Conservation (phyloP, 30 jellyfish, hydroid and myxozoan species). For the Pelagia noctiluca region DNA sequence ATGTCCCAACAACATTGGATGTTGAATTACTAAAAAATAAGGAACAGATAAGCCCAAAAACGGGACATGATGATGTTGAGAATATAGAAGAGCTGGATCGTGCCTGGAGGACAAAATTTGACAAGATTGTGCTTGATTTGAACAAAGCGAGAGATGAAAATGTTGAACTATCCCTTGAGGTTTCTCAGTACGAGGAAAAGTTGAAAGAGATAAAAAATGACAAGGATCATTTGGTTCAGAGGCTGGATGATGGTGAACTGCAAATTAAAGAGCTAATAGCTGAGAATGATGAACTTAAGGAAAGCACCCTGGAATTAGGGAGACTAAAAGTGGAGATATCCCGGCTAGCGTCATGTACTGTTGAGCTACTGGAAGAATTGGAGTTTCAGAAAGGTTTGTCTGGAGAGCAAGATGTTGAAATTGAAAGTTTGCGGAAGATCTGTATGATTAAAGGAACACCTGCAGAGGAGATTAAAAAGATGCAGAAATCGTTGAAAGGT, state of each 20-base stretch:
- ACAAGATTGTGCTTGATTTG: conserved; percentile 28
- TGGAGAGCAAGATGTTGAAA: conserved; percentile 68
- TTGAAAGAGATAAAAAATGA: conserved; percentile 5
- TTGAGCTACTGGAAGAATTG: conserved; percentile 72
- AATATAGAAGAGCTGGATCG: conserved; percentile 50
- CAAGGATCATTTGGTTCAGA: neutral
- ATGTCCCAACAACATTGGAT: too few relatives aligned
- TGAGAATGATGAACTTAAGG: conserved; percentile 51
- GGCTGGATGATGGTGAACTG: conserved; percentile 1
- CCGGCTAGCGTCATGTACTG: conserved; percentile 66
- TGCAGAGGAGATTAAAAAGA: conserved; percentile 63
- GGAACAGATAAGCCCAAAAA: too few relatives aligned
- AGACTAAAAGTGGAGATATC: conserved; percentile 39
- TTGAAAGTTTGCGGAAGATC: conserved; percentile 71
- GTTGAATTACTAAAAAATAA: too few relatives aligned
- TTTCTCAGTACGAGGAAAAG: conserved; percentile 43
- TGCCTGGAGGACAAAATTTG: conserved; percentile 51
- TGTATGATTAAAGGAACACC: conserved; percentile 77
- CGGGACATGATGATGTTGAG: conserved; percentile 43
- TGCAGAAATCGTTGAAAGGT: conserved; percentile 69
- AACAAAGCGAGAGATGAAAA: conserved; percentile 73
- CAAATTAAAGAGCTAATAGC: conserved; percentile 22
- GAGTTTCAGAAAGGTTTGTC: conserved; percentile 55
- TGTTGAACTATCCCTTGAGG: conserved; percentile 63
- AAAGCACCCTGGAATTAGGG: conserved; percentile 38